These are phyloP conservation scores for Gymnorhina tibicen DNA, from an alignment of 2,113 vertebrate genomes.

Conservation along the genomic window DNA sequence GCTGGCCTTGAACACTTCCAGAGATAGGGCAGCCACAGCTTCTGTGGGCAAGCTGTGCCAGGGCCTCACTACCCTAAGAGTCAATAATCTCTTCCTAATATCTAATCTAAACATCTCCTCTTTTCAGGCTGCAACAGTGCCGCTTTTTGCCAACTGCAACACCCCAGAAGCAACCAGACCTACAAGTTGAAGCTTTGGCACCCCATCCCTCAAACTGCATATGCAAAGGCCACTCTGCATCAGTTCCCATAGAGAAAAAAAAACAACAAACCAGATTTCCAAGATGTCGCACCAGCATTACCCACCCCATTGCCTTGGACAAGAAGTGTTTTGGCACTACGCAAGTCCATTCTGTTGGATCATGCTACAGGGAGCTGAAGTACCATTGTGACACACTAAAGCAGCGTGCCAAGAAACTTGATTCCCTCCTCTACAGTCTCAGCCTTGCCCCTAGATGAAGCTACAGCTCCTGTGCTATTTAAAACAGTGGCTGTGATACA, in stretches of 20 bases:
- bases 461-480: neutral
- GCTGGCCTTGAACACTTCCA: neutral
- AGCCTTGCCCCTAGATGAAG: neutral
- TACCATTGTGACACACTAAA: neutral
- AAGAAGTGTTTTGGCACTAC: neutral
- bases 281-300: neutral
- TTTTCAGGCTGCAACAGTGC: neutral
- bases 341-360: neutral
- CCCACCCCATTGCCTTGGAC: accelerated
- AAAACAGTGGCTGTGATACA: neutral
- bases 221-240: neutral
- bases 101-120: neutral
- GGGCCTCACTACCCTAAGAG: neutral
- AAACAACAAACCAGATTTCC: neutral
- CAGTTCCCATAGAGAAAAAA: neutral
- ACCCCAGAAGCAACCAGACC: neutral
- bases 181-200: neutral
- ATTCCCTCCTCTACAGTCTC: neutral
- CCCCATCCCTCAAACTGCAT: neutral
- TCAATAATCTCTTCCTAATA: neutral
- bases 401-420: neutral
- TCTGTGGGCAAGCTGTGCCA: neutral
- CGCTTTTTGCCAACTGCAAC: neutral
- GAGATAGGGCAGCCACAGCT: neutral
- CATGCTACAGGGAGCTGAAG: neutral